Evolutionary conservation across 1,140 invertebrate species (phyloP).

Genomic region (Lasioglossum albipes): DNA sequence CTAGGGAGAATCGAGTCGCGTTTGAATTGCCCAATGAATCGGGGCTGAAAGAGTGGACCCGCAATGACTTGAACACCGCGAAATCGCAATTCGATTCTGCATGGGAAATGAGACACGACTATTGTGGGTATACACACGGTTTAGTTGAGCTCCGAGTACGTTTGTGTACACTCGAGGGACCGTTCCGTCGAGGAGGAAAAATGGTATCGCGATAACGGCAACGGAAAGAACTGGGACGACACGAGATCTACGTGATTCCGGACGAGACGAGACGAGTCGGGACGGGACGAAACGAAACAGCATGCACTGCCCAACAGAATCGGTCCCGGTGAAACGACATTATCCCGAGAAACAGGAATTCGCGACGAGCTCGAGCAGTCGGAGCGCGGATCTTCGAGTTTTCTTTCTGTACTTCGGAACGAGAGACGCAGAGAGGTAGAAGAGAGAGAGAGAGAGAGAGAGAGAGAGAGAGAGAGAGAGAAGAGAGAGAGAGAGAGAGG

Average conservation of each 20-base stretch:
- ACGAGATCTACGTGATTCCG: slow-evolving; percentile 33
- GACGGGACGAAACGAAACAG: background rate
- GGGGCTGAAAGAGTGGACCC: slow-evolving; percentile 6
- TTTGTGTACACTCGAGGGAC: background rate
- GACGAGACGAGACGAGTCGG: slow-evolving; percentile 5
- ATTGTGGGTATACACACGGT: slow-evolving; percentile 29
- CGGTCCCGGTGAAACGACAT: background rate
- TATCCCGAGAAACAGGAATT: slow-evolving; percentile 4
- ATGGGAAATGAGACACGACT: background rate
- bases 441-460: too few relatives aligned
- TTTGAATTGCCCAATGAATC: background rate
- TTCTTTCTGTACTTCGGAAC: background rate
- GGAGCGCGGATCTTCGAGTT: background rate
- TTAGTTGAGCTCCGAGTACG: slow-evolving; percentile 15
- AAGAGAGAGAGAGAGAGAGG: too few relatives aligned
- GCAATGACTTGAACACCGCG: slow-evolving; percentile 34
- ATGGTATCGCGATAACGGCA: slow-evolving; percentile 16
- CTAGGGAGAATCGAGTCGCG: background rate
- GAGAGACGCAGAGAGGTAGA: background rate
- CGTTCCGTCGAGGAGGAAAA: slow-evolving; percentile 24
- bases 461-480: too few relatives aligned
- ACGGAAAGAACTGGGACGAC: slow-evolving; percentile 5
- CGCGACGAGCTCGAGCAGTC: background rate
- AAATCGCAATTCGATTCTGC: slow-evolving; percentile 1
- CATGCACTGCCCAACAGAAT: background rate